These are phyloP conservation scores for Melanotaenia parkinsoni DNA, from an alignment of 2,797 vertebrate genomes.

Conservation along the genomic window DNA sequence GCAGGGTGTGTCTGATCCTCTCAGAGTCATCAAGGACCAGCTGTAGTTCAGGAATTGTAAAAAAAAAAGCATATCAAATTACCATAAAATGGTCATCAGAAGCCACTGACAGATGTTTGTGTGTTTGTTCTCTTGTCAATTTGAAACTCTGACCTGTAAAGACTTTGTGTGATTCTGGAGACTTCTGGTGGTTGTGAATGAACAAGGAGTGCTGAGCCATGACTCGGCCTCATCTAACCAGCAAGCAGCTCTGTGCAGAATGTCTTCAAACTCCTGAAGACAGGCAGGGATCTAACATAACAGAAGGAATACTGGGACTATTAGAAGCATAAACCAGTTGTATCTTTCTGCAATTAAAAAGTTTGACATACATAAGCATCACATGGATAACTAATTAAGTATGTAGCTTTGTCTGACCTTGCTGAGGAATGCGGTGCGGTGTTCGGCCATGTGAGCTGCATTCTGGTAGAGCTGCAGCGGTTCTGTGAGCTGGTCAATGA, in stretches of 20 bases:
- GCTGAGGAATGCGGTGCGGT: slow-evolving; percentile 89
- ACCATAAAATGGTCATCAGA: not conserved
- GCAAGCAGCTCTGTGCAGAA: slow-evolving; percentile 78
- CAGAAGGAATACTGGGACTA: not conserved
- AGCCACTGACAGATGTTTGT: not conserved
- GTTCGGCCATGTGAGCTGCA: slow-evolving; percentile 87
- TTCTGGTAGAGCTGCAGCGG: slow-evolving; percentile 91
- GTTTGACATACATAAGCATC: not conserved
- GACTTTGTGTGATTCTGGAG: slow-evolving; percentile 83
- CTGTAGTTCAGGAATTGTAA: slow-evolving; percentile 67
- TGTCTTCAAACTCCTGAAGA: slow-evolving; percentile 89
- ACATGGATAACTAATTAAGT: not conserved
- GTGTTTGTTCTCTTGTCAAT: not conserved
- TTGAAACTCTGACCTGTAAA: slow-evolving; percentile 84
- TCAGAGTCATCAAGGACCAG: slow-evolving; percentile 91
- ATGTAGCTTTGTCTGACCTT: slow-evolving; percentile 73
- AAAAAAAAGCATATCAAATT: not conserved
- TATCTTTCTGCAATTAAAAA: not conserved
- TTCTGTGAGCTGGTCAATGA: slow-evolving; percentile 90
- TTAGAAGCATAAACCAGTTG: not conserved
- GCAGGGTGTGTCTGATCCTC: slow-evolving; percentile 85
- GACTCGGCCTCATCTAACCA: slow-evolving; percentile 88
- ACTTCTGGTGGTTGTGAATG: slow-evolving; percentile 83
- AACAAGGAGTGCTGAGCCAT: slow-evolving; percentile 81
- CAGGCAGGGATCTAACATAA: slow-evolving; percentile 85